Conservation (phyloP, 2,113 vertebrate species). For the Micronycteris hirsuta region DNA sequence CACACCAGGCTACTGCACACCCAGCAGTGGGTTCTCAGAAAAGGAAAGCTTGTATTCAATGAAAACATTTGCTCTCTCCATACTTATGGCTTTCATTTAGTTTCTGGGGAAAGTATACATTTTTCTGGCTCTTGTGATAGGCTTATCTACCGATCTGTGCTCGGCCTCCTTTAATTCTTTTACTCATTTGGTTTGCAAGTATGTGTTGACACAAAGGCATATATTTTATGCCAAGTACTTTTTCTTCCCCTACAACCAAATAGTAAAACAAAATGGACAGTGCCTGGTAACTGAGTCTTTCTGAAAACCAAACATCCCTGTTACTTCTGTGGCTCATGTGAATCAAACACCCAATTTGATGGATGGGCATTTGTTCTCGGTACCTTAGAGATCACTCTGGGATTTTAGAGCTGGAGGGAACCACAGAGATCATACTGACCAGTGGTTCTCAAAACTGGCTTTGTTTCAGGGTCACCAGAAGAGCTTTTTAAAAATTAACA, state of each 20-base stretch:
- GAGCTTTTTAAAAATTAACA: neutral
- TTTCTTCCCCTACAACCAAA: neutral
- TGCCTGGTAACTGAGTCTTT: neutral
- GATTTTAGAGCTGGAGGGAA: neutral
- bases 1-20: neutral
- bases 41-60: neutral
- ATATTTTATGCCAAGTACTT: neutral
- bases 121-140: neutral
- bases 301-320: neutral
- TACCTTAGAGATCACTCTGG: neutral
- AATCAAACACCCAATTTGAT: neutral
- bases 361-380: neutral
- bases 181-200: conserved; percentile 6
- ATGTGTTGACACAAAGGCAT: neutral
- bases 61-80: neutral
- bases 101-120: neutral
- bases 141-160: neutral
- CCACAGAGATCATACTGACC: neutral
- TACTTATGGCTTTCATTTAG: neutral
- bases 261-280: neutral
- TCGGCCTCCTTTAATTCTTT: neutral
- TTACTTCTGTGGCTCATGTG: neutral
- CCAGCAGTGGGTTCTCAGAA: neutral
- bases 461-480: neutral
- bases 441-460: neutral